Percentiles rank a stretch among this genome's conserved stretches.
These are phyloP conservation scores for Centrocercus urophasianus DNA, from an alignment of 2,113 vertebrate species.

Conservation along the genomic window DNA sequence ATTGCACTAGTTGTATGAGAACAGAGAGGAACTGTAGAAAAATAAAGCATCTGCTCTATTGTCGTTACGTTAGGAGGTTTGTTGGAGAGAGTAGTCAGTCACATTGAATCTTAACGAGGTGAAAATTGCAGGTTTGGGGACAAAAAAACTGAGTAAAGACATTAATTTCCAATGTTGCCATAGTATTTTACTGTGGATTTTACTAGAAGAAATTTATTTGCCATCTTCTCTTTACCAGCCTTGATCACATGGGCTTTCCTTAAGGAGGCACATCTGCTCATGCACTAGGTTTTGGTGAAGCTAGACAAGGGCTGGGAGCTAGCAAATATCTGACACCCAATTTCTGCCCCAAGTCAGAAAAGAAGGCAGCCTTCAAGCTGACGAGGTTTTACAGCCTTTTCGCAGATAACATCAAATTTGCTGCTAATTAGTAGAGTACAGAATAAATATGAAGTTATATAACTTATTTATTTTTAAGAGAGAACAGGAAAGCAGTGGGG, in stretches of 20 bases:
- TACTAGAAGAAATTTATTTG: neutral
- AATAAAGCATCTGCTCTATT: neutral
- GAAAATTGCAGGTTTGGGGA: neutral
- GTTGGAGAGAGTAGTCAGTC: neutral
- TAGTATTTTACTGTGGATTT: neutral
- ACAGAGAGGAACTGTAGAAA: neutral
- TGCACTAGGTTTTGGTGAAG: neutral
- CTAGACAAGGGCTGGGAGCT: neutral
- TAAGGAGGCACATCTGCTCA: neutral
- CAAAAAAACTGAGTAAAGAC: neutral
- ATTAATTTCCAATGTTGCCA: neutral
- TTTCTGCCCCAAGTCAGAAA: neutral
- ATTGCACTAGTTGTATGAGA: neutral
- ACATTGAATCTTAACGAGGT: neutral
- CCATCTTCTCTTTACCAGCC: neutral
- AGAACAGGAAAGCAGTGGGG: neutral
- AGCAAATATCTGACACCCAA: neutral
- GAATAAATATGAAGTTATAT: neutral
- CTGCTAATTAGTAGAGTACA: neutral
- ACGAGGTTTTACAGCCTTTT: neutral
- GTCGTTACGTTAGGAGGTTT: neutral
- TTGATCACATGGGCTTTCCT: neutral
- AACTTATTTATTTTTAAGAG: too few species aligned
- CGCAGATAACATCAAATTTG: neutral
- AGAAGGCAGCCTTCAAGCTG: neutral